Base-by-base conservation (phyloP, 2,888 invertebrate genomes). In the Mimas tiliae region DNA sequence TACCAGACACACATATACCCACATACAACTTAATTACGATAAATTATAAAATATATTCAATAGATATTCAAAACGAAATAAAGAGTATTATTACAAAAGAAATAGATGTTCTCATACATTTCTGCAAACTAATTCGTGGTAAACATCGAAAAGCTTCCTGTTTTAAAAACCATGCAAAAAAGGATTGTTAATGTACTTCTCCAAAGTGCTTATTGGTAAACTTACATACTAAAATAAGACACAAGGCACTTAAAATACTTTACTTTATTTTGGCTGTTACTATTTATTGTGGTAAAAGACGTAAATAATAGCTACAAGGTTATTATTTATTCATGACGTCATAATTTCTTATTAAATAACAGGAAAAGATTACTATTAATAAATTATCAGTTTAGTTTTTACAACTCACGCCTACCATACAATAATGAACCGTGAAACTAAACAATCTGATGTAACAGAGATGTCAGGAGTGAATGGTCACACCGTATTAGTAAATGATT, bases 401-500 rank as follows among this genome's bases (percentile, higher is more conserved):
- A 51, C 50, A 34, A 21, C 19, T 7, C 16, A 21, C 11, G 38
- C 51, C 12, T 58, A 12, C 58, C 42, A 58, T 12, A 6, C 42
- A 16, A 58, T 19, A 58, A 38, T 58, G 58, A 42, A 19, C 58
- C 38, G 19, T 19, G 42, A 42, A 11, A 19, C 58, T 6, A 3
- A 19, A 6, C 12, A 42, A 58, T 42, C 6, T 58, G 42, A 58
- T 58, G 12, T 6, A 19, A 19, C 11, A 12, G 38, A 64, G 62
- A 66, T 77, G 45, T 74, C 78, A 67, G 52, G 6, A 48, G 68
- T 73, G 58, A 73, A 50, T 81, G 77, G 83, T 65, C 50, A 51
- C 7, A 6, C 7, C 33, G 63, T 72, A 72, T 78, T 74, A 72
- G 75, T 73, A 72, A 77, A 81, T 84, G 80, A 84, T 82, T 71